Conservation (phyloP, 2,113 vertebrate genomes). For the Ramphastos sulfuratus region DNA sequence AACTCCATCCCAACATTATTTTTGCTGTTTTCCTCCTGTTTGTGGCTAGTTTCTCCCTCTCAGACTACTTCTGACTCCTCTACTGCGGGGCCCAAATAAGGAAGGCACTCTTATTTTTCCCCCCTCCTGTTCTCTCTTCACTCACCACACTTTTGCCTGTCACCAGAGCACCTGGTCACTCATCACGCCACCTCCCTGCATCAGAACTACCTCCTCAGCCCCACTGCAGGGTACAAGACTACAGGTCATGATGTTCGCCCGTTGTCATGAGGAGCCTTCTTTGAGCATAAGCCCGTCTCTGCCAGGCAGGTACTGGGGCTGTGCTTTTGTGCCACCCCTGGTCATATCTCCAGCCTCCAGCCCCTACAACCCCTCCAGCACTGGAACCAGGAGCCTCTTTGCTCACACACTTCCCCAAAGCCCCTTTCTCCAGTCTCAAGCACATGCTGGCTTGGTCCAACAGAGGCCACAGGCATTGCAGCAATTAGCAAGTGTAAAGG, state of each 20-base stretch:
- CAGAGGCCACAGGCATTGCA: slow-evolving; percentile 22
- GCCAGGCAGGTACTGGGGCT: not conserved
- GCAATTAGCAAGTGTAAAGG: slow-evolving; percentile 50
- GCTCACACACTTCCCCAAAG: not conserved
- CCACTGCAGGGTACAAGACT: accelerated
- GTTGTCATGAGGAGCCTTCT: not conserved
- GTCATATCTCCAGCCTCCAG: not conserved
- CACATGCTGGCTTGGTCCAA: not conserved
- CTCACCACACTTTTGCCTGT: not conserved
- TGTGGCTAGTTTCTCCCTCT: not conserved
- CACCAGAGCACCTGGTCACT: not conserved
- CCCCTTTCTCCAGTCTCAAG: not conserved
- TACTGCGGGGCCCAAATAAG: not conserved
- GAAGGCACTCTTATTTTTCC: not conserved
- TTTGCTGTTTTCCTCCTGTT: not conserved
- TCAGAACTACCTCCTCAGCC: not conserved
- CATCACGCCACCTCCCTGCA: not conserved
- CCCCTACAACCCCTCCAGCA: not conserved
- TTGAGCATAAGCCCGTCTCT: not conserved
- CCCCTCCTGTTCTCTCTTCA: not conserved
- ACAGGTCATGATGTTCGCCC: not conserved
- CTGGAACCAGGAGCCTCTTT: not conserved
- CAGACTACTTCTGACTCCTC: not conserved
- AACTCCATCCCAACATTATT: not conserved
- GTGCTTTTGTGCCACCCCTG: not conserved